A percentile compares a stretch with the other conserved stretches of the same genome.
phyloP scores from a whole-genome alignment of 1,140 invertebrate genomes.

The Harpegnathos saltator region DNA sequence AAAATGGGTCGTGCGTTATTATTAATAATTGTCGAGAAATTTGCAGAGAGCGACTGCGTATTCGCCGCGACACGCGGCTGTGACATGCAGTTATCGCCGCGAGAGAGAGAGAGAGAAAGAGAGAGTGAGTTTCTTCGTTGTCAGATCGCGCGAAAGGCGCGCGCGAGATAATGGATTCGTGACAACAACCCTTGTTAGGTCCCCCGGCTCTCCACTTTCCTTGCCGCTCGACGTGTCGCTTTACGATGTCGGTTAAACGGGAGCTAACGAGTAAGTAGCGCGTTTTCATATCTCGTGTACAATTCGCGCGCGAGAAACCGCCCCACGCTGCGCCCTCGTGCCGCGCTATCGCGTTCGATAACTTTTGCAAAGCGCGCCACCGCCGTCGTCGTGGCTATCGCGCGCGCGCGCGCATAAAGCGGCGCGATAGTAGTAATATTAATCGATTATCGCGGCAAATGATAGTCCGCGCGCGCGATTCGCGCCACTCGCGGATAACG shows the following conservation, averaged over 20 bases:
- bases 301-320: conserved; percentile 30
- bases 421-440: conserved; percentile 53
- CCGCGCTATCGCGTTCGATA: conserved; percentile 32
- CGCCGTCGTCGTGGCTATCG: conserved; percentile 1
- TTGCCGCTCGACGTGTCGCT: conserved; percentile 23
- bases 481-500: conserved; percentile 17
- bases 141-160: conserved; percentile 18
- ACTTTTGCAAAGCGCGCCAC: conserved; percentile 21
- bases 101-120: too few species aligned
- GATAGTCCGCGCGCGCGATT: conserved; percentile 13
- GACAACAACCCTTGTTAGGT: conserved; percentile 25
- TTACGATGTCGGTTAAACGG: conserved; percentile 39
- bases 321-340: neutral
- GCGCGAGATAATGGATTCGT: conserved; percentile 36
- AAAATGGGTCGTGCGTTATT: too few species aligned
- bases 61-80: too few species aligned
- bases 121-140: conserved; percentile 36
- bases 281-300: conserved; percentile 61
- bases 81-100: neutral
- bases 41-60: too few species aligned
- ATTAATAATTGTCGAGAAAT: too few species aligned
- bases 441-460: conserved; percentile 71
- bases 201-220: conserved; percentile 21
- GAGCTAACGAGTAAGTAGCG: conserved; percentile 38
- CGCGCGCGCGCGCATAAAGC: conserved; percentile 18